These are phyloP conservation scores for Hemiprocne comata DNA, from an alignment of 2,113 vertebrate genomes.

Conservation along the genomic window DNA sequence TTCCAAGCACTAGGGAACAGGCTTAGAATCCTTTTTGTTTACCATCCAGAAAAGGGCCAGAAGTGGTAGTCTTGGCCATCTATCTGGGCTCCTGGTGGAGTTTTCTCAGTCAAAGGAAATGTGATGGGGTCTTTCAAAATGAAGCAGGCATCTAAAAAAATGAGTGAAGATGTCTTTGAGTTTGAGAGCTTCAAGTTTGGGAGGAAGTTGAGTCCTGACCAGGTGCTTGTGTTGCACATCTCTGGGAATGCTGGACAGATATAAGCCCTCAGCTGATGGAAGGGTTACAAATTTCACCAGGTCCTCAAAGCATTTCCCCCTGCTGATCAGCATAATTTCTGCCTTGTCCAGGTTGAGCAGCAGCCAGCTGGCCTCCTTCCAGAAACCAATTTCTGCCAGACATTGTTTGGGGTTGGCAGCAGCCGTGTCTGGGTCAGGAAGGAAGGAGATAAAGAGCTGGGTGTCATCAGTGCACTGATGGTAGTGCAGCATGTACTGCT, in stretches of 20 bases:
- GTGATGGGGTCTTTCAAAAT: background rate
- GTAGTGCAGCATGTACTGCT: background rate
- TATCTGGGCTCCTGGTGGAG: background rate
- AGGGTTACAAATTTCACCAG: constrained; percentile 17
- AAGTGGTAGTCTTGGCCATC: background rate
- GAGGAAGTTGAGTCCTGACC: background rate
- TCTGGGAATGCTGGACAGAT: background rate
- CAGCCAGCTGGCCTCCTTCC: constrained; percentile 58
- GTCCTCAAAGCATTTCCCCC: constrained; percentile 16
- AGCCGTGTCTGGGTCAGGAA: constrained; percentile 34
- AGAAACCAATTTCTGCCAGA: constrained; percentile 46
- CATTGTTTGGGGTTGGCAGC: constrained; percentile 50
- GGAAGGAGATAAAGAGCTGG: background rate
- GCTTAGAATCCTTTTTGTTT: background rate
- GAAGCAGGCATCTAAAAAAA: background rate
- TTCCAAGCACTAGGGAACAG: background rate
- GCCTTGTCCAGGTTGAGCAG: constrained; percentile 47
- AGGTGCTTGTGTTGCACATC: background rate
- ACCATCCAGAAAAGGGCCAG: background rate
- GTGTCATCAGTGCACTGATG: background rate
- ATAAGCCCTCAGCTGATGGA: constrained; percentile 1
- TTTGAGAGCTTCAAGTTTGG: background rate
- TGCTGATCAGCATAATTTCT: constrained; percentile 15
- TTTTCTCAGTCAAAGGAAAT: background rate
- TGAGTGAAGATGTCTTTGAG: background rate